These are phyloP conservation scores for Numenius arquata DNA, from an alignment of 2,113 vertebrate genomes.

Conservation along the genomic window DNA sequence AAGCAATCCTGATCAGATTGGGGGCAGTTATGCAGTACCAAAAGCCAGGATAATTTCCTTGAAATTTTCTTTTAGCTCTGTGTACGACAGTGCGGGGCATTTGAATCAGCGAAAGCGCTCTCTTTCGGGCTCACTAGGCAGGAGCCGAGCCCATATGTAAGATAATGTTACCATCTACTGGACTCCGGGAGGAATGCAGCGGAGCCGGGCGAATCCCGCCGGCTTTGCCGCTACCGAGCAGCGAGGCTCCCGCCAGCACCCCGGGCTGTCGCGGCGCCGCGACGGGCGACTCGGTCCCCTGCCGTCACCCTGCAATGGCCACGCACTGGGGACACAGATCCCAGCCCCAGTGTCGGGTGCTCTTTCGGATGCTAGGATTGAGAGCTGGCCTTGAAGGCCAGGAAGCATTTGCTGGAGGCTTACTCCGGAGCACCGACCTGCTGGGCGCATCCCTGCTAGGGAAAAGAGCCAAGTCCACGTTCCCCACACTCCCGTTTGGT, in stretches of 20 bases:
- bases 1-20: not conserved
- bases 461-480: rapidly evolving
- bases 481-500: rapidly evolving
- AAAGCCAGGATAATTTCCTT: not conserved
- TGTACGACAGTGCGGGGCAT: not conserved
- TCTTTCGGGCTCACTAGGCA: rapidly evolving
- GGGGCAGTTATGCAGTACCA: not conserved
- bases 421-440: not conserved
- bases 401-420: not conserved
- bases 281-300: rapidly evolving
- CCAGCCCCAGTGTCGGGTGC: rapidly evolving
- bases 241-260: too few relatives aligned
- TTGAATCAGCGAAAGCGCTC: not conserved
- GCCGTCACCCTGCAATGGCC: not conserved
- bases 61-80: not conserved
- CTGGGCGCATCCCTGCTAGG: not conserved
- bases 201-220: rapidly evolving
- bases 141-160: not conserved
- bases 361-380: rapidly evolving
- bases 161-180: constrained; percentile 27
- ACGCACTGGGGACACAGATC: rapidly evolving
- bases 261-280: rapidly evolving
- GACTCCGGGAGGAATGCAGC: not conserved
- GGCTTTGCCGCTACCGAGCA: too few relatives aligned
- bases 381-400: rapidly evolving